These are phyloP conservation scores for Parelbella ahira DNA, from an alignment of 2,888 invertebrate genomes.

Conservation along the genomic window DNA sequence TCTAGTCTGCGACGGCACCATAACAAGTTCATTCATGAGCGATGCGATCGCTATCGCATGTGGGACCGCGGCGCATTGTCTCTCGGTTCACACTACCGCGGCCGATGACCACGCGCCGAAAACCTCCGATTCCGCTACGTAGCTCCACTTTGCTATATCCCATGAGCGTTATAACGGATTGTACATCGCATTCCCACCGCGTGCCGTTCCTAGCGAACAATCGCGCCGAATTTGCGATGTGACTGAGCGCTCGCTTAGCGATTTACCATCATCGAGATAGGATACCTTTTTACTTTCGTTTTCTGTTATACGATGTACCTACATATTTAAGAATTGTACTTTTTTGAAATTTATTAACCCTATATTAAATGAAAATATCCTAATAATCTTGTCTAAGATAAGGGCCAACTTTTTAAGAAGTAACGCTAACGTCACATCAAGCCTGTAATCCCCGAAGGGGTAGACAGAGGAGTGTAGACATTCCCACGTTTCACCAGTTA, in stretches of 20 bases:
- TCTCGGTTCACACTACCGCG: constrained; percentile 41
- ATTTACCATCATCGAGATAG: background rate
- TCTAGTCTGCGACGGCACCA: constrained; percentile 45
- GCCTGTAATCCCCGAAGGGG: no score
- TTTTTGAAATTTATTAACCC: no score
- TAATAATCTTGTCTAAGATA: no score
- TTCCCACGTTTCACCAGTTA: no score
- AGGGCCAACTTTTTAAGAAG: no score
- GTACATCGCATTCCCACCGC: constrained; percentile 5
- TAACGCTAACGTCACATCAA: no score
- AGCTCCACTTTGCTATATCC: background rate
- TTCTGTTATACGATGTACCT: no score
- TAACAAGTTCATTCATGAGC: constrained; percentile 45
- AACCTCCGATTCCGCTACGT: constrained; percentile 22
- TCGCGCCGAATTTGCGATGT: constrained; percentile 1
- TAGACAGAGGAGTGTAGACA: no score
- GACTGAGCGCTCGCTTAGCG: background rate
- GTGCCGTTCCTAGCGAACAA: constrained; percentile 1
- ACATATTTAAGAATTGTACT: no score
- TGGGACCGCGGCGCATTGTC: constrained; percentile 44
- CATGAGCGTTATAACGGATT: constrained; percentile 9
- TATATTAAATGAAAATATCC: no score
- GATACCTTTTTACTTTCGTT: constrained; percentile 8
- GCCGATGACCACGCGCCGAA: constrained; percentile 40
- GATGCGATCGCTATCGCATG: constrained; percentile 50